Percentiles rank a stretch among this genome's conserved stretches.
phyloP scores from a whole-genome alignment of 2,113 vertebrate species.

The Oreochromis aureus region DNA sequence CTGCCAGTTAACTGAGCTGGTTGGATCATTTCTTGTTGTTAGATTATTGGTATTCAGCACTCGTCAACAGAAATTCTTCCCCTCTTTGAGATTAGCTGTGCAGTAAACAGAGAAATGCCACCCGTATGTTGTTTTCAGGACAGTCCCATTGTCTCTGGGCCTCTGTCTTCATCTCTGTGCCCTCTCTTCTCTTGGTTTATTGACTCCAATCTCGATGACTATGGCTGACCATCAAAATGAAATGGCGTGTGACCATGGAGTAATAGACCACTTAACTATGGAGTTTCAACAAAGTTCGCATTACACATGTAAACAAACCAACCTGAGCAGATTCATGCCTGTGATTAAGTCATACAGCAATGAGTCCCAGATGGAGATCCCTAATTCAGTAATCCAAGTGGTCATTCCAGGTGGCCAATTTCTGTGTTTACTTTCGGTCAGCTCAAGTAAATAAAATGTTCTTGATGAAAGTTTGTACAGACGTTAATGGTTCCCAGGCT shows the following conservation, averaged over 20 bases:
- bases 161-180: neutral
- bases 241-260: neutral
- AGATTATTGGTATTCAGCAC: neutral
- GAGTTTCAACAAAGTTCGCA: neutral
- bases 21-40: neutral
- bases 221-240: neutral
- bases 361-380: neutral
- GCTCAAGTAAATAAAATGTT: neutral
- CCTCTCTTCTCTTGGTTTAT: neutral
- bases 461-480: neutral
- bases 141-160: neutral
- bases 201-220: neutral
- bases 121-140: neutral
- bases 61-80: neutral
- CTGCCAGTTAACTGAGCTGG: neutral
- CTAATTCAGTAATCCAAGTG: neutral
- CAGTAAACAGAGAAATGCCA: neutral
- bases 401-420: neutral
- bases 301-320: neutral
- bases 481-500: neutral
- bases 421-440: neutral
- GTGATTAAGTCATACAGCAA: neutral
- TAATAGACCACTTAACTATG: neutral
- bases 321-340: neutral
- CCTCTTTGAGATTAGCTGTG: neutral